phyloP scores from a whole-genome alignment of 2,113 vertebrate genomes.

The Muntiacus muntjak region DNA sequence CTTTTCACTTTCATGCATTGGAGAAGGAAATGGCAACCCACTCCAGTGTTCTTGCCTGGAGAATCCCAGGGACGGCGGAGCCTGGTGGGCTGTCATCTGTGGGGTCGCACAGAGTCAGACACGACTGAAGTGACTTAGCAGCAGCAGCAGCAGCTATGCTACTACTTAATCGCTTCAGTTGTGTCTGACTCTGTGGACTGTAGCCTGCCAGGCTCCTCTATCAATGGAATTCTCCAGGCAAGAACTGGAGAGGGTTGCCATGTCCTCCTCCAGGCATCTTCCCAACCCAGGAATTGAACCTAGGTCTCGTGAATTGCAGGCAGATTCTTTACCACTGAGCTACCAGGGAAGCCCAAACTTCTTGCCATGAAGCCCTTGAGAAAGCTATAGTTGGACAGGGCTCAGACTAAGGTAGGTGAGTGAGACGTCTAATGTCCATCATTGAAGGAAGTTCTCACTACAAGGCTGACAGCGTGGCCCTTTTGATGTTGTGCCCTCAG shows the following conservation, averaged over 20 bases:
- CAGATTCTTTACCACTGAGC: background rate
- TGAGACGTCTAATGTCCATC: no score
- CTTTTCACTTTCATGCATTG: background rate
- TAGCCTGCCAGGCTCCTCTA: background rate
- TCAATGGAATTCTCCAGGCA: background rate
- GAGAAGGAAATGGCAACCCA: background rate
- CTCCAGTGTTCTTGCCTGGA: rapidly evolving
- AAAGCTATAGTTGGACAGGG: background rate
- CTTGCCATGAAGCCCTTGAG: background rate
- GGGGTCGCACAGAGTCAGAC: background rate
- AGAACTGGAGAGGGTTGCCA: background rate
- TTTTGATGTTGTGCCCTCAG: background rate
- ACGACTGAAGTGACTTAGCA: background rate
- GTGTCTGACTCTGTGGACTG: background rate
- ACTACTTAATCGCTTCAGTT: background rate
- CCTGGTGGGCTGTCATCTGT: background rate
- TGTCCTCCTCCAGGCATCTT: background rate
- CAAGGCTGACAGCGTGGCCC: background rate
- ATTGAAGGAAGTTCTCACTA: background rate
- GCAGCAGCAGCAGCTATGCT: background rate
- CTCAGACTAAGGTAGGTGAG: background rate
- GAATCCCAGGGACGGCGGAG: rapidly evolving
- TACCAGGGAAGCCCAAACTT: background rate
- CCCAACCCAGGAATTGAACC: background rate
- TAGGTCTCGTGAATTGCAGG: background rate